Evolutionary conservation across 1,140 invertebrate species (phyloP).

Genomic region (Drosophila sproati): DNA sequence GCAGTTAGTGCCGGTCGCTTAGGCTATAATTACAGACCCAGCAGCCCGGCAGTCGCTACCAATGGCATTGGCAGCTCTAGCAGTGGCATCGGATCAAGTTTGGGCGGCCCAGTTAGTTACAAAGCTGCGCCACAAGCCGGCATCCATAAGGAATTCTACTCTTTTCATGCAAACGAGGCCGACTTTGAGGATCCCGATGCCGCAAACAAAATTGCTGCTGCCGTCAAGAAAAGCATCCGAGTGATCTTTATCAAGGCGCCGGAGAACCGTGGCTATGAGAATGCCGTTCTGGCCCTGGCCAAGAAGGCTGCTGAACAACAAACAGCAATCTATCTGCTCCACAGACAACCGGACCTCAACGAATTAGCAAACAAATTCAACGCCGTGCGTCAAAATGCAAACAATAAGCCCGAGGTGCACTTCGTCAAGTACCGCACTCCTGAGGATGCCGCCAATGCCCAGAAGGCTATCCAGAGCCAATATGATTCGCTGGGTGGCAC

Average conservation of each 20-base stretch:
- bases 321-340: conserved; percentile 73
- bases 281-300: conserved; percentile 66
- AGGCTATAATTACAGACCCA: conserved; percentile 71
- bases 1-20: conserved; percentile 64
- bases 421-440: conserved; percentile 79
- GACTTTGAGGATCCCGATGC: conserved; percentile 67
- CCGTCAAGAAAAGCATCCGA: conserved; percentile 64
- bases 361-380: conserved; percentile 76
- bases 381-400: conserved; percentile 58
- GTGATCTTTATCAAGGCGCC: conserved; percentile 73
- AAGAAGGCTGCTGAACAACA: conserved; percentile 72
- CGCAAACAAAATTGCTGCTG: conserved; percentile 44
- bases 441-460: conserved; percentile 75
- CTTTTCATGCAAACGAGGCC: conserved; percentile 65
- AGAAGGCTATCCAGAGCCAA: conserved; percentile 67
- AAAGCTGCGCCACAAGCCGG: conserved; percentile 51
- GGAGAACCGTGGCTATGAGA: conserved; percentile 70
- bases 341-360: conserved; percentile 70
- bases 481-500: conserved; percentile 71
- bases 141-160: conserved; percentile 66
- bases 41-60: conserved; percentile 25
- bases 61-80: conserved; percentile 9
- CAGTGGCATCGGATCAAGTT: conserved; percentile 14
- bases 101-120: conserved; percentile 63
- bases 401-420: conserved; percentile 72